These are phyloP conservation scores for Hemithea aestivaria DNA, from an alignment of 2,888 invertebrate species.

Conservation along the genomic window DNA sequence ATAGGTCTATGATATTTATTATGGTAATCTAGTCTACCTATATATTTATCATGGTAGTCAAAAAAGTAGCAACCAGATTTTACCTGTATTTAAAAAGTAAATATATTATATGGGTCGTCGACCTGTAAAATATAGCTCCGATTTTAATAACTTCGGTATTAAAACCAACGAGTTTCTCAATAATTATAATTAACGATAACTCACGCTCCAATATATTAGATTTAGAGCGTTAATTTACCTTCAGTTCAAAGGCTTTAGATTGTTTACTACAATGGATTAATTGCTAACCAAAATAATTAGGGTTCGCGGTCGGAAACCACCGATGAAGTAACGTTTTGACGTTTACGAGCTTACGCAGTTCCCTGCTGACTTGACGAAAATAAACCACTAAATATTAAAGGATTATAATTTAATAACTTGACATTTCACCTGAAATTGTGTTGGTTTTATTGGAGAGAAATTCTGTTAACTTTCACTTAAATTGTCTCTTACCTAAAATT, in stretches of 20 bases:
- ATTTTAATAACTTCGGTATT: conserved; percentile 6
- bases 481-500: too few relatives aligned
- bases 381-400: conserved; percentile 16
- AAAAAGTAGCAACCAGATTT: too few relatives aligned
- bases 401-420: too few relatives aligned
- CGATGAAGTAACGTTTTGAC: conserved; percentile 46
- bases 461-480: too few relatives aligned
- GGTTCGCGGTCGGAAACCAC: conserved; percentile 36
- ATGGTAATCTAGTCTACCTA: too few relatives aligned
- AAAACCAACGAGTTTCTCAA: conserved; percentile 10
- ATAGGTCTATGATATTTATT: too few relatives aligned
- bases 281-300: conserved; percentile 45
- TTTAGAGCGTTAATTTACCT: conserved; percentile 29
- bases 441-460: too few relatives aligned
- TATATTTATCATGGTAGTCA: too few relatives aligned
- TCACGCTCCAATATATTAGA: conserved; percentile 21
- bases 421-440: too few relatives aligned
- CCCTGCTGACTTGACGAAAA: conserved; percentile 10
- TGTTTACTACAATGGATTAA: conserved; percentile 48
- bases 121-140: too few relatives aligned
- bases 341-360: conserved; percentile 35
- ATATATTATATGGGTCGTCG: too few relatives aligned
- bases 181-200: conserved; percentile 9
- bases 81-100: too few relatives aligned
- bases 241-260: conserved; percentile 36